Conservation (phyloP, 2,888 invertebrate genomes). For the Timema cristinae region DNA sequence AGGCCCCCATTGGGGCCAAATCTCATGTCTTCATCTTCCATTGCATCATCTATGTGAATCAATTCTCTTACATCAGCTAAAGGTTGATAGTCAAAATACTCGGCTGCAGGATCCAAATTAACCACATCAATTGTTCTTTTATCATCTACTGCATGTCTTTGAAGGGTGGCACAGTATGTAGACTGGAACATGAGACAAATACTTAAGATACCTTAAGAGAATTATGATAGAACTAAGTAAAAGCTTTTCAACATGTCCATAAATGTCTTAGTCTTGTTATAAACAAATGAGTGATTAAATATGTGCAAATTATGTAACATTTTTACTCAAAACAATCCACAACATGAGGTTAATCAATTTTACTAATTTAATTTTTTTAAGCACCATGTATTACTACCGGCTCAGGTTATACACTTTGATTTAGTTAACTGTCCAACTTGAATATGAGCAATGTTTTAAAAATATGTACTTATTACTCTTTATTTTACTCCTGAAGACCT, state of each 20-base stretch:
- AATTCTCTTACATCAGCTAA: constrained; percentile 81
- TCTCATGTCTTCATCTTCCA: constrained; percentile 90
- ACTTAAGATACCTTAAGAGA: background rate
- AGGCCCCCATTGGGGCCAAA: constrained; percentile 98
- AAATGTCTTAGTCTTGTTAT: background rate
- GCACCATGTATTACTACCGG: too few relatives aligned
- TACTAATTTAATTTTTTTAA: too few relatives aligned
- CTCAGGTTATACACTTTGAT: too few relatives aligned
- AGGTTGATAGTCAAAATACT: constrained; percentile 89
- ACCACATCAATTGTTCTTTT: constrained; percentile 79
- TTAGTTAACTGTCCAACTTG: too few relatives aligned
- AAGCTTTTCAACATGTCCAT: background rate
- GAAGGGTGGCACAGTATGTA: constrained; percentile 87
- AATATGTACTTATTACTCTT: too few relatives aligned
- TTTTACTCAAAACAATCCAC: too few relatives aligned
- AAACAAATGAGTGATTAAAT: too few relatives aligned
- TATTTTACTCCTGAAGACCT: too few relatives aligned
- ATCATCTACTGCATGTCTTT: constrained; percentile 74
- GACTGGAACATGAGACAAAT: constrained; percentile 58
- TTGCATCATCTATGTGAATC: constrained; percentile 91
- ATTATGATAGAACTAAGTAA: background rate
- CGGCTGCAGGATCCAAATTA: constrained; percentile 97
- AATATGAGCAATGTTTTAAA: too few relatives aligned
- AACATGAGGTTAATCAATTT: too few relatives aligned
- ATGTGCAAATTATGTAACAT: too few relatives aligned